Evolutionary conservation across 1,140 invertebrate genomes (phyloP), one percentile per base, ranked within the genome.

Genomic region (Drosophila parvula): DNA sequence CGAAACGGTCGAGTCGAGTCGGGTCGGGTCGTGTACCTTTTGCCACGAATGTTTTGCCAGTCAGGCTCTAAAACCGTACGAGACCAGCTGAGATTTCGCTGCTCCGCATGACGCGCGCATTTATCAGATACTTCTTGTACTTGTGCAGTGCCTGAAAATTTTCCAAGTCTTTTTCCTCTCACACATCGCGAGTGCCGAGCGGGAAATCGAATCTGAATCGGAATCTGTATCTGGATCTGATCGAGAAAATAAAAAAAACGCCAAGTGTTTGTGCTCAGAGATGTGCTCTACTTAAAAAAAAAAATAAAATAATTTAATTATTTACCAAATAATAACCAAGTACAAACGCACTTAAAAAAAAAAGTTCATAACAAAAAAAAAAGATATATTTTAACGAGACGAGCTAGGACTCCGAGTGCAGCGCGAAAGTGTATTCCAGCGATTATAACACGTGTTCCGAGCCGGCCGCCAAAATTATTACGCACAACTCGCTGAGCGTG

Each of bases 1-100:
- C 91, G 91, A 89, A 84, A 88, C 89, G 90, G 91, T 92, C 91
- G 89, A 92, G 91, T 91, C 91, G 91, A 92, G 91, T 92, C 91
- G 91, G 91, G 91, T 92, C 91, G 91, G 91, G 91, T 92, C 91
- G 91, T 92, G 91, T 92, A 92, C 91, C 91, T 92, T 92, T 92
- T 92, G 91, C 90, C 91, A 91, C 91, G 91, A 92, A 91, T 92
- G 90, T 92, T 91, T 81, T 92, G 91, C 88, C 91, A 92, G 91
- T 92, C 91, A 92, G 91, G 90, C 90, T 91, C 83, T 92, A 91
- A 91, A 90, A 91, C 91, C 91, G 92, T 91, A 90, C 89, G 91
- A 91, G 88, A 91, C 90, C 90, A 91, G 91, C 86, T 90, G 90
- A 90, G 82, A 91, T 91, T 91, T 91, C 61, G 83, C 75, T 85